Conservation (phyloP, 2,888 invertebrate genomes). For the Perizoma flavofasciatum region DNA sequence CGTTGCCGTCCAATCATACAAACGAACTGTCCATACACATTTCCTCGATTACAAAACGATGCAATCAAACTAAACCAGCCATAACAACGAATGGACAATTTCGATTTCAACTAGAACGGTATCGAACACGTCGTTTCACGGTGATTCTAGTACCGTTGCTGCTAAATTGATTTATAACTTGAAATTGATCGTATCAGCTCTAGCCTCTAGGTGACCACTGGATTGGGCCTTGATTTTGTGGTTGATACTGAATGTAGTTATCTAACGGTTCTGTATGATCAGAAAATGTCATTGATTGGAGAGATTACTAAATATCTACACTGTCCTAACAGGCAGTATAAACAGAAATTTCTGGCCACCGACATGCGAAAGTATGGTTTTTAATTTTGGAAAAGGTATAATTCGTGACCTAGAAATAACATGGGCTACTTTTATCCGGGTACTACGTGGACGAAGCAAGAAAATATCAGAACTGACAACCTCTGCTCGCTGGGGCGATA, state of each 20-base stretch:
- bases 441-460: no score
- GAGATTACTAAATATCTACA: neutral
- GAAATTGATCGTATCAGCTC: slow-evolving; percentile 19
- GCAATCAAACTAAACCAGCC: slow-evolving; percentile 6
- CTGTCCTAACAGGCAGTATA: neutral
- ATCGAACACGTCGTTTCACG: slow-evolving; percentile 34
- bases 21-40: slow-evolving; percentile 1
- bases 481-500: no score
- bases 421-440: no score
- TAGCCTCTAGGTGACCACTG: slow-evolving; percentile 20
- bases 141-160: slow-evolving; percentile 37
- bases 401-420: no score
- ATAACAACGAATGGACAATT: slow-evolving; percentile 14
- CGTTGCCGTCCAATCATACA: no score
- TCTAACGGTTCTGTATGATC: slow-evolving; percentile 16
- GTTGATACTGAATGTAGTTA: slow-evolving; percentile 7
- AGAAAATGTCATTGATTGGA: neutral
- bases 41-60: slow-evolving; percentile 2
- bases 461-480: no score
- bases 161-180: slow-evolving; percentile 34
- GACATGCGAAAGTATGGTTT: no score
- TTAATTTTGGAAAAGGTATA: no score
- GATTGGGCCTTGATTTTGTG: slow-evolving; percentile 22
- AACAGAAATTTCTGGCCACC: no score
- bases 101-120: slow-evolving; percentile 35